Evolutionary conservation across 1,140 invertebrate species (phyloP).

Genomic region (Aradophagus sp.): DNA sequence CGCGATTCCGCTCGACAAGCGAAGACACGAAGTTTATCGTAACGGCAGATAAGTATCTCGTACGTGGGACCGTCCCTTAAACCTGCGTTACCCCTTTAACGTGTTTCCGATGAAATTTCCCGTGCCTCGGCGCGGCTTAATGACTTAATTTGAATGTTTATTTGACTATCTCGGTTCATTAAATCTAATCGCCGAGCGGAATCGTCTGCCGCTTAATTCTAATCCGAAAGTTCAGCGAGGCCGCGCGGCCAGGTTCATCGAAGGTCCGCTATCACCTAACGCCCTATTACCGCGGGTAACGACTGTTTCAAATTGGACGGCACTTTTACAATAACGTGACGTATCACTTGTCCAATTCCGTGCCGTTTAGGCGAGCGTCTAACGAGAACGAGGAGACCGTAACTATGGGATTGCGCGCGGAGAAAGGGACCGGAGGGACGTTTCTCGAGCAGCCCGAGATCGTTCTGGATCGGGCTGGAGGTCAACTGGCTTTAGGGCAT

Average conservation of each 20-base stretch:
- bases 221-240: slow-evolving; percentile 6
- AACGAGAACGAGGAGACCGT: slow-evolving; percentile 27
- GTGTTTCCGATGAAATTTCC: slow-evolving; percentile 17
- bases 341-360: slow-evolving; percentile 30
- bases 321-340: slow-evolving; percentile 28
- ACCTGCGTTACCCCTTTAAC: slow-evolving; percentile 2
- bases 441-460: slow-evolving; percentile 36
- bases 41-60: slow-evolving; percentile 28
- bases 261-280: slow-evolving; percentile 14
- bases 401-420: slow-evolving; percentile 51
- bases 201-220: slow-evolving; percentile 23
- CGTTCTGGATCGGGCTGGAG: slow-evolving; percentile 56
- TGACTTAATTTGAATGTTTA: slow-evolving; percentile 29
- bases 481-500: slow-evolving; percentile 74
- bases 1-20: slow-evolving; percentile 36
- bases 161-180: slow-evolving; percentile 33
- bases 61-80: slow-evolving; percentile 6
- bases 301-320: slow-evolving; percentile 27
- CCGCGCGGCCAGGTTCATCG: slow-evolving; percentile 8
- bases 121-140: slow-evolving; percentile 5
- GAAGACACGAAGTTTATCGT: slow-evolving; percentile 32
- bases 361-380: slow-evolving; percentile 29
- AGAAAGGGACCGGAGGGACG: slow-evolving; percentile 53
- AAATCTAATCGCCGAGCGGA: slow-evolving; percentile 37
- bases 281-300: slow-evolving; percentile 19